Conservation (phyloP, 64 coral and sea anemone genomes). For the Porites lutea region DNA sequence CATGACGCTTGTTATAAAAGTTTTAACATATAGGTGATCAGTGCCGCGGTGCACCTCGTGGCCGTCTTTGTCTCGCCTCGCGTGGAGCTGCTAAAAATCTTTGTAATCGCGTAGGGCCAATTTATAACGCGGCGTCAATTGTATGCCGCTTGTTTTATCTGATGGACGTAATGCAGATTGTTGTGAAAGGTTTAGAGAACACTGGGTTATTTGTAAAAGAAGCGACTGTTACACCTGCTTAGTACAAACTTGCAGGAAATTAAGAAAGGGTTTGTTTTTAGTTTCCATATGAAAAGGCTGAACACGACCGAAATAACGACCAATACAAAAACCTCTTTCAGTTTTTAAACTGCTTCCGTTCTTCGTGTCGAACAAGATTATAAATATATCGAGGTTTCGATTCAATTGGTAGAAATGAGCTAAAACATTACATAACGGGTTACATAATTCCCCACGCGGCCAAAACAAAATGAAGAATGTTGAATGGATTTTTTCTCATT, state of each 20-base stretch:
- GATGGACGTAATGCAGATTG: neutral
- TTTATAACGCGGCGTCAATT: neutral
- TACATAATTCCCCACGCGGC: too few relatives aligned
- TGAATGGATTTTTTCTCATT: too few relatives aligned
- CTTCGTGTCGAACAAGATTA: too few relatives aligned
- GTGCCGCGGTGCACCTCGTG: neutral
- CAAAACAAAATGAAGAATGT: too few relatives aligned
- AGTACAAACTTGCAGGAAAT: neutral
- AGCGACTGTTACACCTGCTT: neutral
- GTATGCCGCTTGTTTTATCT: neutral
- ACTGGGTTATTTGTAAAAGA: slow-evolving; percentile 3
- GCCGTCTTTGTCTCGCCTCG: neutral
- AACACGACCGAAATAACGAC: neutral
- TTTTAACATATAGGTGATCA: neutral
- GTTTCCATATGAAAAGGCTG: neutral
- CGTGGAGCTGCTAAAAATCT: neutral
- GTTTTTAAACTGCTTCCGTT: too few relatives aligned
- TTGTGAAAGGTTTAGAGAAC: neutral
- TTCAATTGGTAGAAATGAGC: too few relatives aligned
- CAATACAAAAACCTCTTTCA: too few relatives aligned
- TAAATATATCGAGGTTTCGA: too few relatives aligned
- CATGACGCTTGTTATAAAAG: neutral
- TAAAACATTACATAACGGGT: too few relatives aligned
- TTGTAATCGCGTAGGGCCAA: neutral
- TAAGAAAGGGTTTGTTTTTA: neutral